A percentile compares a stretch with the other conserved stretches of the same genome.
phyloP scores from a whole-genome alignment of 2,888 invertebrate genomes.

The Eucriotettix oculatus region DNA sequence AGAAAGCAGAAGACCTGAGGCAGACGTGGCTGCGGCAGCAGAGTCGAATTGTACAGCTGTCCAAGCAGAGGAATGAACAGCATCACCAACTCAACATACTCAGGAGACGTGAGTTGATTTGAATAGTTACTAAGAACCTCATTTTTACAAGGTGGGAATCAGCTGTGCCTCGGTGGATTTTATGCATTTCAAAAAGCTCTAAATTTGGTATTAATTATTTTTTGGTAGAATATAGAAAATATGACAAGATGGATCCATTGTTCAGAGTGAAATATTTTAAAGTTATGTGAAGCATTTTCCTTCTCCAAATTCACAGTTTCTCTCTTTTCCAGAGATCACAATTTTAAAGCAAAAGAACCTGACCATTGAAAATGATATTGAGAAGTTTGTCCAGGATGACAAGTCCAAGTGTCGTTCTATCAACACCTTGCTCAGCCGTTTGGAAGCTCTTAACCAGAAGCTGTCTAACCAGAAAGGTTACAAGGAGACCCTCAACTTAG shows the following conservation, averaged over 20 bases:
- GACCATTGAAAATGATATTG: constrained; percentile 47
- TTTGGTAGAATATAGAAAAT: too few species aligned
- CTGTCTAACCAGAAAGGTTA: constrained; percentile 35
- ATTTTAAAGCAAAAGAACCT: constrained; percentile 59
- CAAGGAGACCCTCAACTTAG: constrained; percentile 35
- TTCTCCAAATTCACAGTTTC: too few species aligned
- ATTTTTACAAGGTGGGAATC: too few species aligned
- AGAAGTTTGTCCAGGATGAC: constrained; percentile 36
- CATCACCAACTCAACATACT: constrained; percentile 51
- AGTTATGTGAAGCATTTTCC: too few species aligned
- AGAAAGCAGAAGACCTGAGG: constrained; percentile 45
- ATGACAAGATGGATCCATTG: too few species aligned
- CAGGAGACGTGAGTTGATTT: constrained; percentile 41
- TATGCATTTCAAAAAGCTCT: too few species aligned
- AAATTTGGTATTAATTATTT: too few species aligned
- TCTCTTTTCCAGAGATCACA: constrained; percentile 25
- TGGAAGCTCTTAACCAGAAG: constrained; percentile 39
- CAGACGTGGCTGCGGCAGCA: constrained; percentile 63
- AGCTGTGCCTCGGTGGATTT: too few species aligned
- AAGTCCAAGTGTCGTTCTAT: constrained; percentile 39
- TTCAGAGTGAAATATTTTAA: too few species aligned
- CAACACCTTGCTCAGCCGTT: constrained; percentile 39
- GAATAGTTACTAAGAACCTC: too few species aligned
- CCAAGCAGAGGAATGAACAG: constrained; percentile 49
- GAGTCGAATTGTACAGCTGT: constrained; percentile 48